Evolutionary conservation across 2,113 vertebrate species (phyloP).

Genomic region (Malurus alboscapulatus): DNA sequence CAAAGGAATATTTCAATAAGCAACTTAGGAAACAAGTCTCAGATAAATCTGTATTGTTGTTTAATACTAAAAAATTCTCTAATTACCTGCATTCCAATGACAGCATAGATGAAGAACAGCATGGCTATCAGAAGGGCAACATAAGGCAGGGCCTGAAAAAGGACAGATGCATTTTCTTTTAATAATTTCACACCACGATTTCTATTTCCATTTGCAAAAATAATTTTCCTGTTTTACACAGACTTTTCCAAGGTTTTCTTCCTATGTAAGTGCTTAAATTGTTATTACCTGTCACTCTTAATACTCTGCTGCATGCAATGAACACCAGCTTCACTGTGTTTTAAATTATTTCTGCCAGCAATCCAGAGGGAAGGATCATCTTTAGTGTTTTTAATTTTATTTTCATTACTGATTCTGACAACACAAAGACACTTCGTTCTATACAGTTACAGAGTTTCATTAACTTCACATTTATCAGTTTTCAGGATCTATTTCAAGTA

Average conservation of each 20-base stretch:
- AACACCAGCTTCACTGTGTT: not conserved
- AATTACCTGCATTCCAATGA: constrained; percentile 98
- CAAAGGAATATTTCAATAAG: not conserved
- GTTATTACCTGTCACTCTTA: not conserved
- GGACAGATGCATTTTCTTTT: not conserved
- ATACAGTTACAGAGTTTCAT: not conserved
- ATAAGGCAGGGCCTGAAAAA: constrained; percentile 88
- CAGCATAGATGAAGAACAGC: constrained; percentile 99
- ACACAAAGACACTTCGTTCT: not conserved
- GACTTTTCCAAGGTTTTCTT: not conserved
- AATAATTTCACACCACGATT: not conserved
- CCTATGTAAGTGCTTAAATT: not conserved
- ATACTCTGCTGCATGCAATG: not conserved
- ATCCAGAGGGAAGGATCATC: not conserved
- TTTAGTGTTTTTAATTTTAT: not conserved
- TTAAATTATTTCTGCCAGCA: constrained; percentile 13
- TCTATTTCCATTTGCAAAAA: not conserved
- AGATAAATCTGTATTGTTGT: not conserved
- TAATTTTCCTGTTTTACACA: not conserved
- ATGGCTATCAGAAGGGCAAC: constrained; percentile 98
- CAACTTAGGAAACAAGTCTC: not conserved
- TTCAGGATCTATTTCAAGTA: not conserved
- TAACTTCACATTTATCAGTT: not conserved
- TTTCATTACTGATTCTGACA: not conserved
- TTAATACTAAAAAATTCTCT: not conserved